Conservation (phyloP, 1,140 invertebrate genomes). For the Drosophila virilis region DNA sequence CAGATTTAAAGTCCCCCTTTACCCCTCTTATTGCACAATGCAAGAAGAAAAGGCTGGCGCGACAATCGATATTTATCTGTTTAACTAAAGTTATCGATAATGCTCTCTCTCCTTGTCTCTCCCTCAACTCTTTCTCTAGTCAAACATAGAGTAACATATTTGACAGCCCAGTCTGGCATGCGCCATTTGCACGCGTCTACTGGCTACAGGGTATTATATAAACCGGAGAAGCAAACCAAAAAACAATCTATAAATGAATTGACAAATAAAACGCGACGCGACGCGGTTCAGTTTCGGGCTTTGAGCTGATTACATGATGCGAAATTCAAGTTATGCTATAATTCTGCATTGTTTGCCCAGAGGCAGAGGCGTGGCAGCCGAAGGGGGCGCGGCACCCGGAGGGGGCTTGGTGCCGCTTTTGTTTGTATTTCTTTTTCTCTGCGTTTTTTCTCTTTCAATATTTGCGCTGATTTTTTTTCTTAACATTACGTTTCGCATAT, state of each 20-base stretch:
- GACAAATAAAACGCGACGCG: constrained; percentile 73
- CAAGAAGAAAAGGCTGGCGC: too few relatives aligned
- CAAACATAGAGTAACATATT: too few relatives aligned
- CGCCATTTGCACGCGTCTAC: background rate
- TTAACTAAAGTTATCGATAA: too few relatives aligned
- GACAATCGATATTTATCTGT: background rate
- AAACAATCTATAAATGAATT: constrained; percentile 77
- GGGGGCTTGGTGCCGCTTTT: constrained; percentile 3
- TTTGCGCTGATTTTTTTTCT: constrained; percentile 39
- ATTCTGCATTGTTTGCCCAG: constrained; percentile 70
- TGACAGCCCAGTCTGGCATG: background rate
- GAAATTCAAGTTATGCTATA: constrained; percentile 80
- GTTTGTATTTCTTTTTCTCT: constrained; percentile 31
- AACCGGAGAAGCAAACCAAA: constrained; percentile 1
- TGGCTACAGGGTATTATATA: constrained; percentile 22
- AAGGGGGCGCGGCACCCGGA: background rate
- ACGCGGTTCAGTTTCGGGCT: constrained; percentile 12
- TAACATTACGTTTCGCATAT: constrained; percentile 66
- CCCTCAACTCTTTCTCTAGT: too few relatives aligned
- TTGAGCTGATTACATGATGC: constrained; percentile 73
- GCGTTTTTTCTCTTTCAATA: background rate
- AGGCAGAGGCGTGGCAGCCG: background rate
- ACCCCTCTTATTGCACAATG: too few relatives aligned
- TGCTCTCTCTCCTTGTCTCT: too few relatives aligned
- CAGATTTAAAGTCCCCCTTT: too few relatives aligned